Evolutionary conservation across 2,888 invertebrate genomes (phyloP), one percentile per base, ranked within the genome.

Genomic region (Ernsta delagoae): DNA sequence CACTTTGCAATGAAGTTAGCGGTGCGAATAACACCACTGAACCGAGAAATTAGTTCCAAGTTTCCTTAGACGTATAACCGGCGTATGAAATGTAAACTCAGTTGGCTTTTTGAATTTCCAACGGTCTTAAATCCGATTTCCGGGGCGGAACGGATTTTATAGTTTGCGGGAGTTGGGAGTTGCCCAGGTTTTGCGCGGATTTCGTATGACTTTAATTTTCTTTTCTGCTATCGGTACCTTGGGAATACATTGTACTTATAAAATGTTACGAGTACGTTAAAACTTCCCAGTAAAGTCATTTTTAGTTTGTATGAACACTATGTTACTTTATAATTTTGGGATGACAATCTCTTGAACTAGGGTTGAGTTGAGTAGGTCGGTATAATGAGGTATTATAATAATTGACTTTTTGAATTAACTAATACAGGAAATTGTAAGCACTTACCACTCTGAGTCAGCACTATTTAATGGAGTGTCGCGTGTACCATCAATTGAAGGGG

Each of bases 1-100:
- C 91, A 92, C 88, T 92, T 92, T 89, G 88, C 87, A 86, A 88
- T 87, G 88, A 88, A 90, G 88, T 90, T 89, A 86, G 84, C 83
- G 81, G 83, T 78, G 87, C 82, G 85, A 89, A 87, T 88, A 87
- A 83, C 86, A 87, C 87, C 90, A 84, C 78, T 89, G 87, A 86
- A 88, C 87, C 90, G 88, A 79, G 87, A 92, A 92, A 92, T 92
- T 91, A 89, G 90, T 88, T 92, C 79, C 80, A 83, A 88, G 83
- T 88, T 90, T 85, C 84, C 83, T 86, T 80, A 85, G 82, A 79
- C 78, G 80, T 84, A 83, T 82, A 81, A 77, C 79, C 75, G 78
- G 79, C 80, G 83, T 84, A 79, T 85, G 81, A 83, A 85, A 82
- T 86, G 82, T 83, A 81, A 84, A 84, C 79, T 83, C 72, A 72